These are phyloP conservation scores for Poeciliopsis turrubarensis DNA, from an alignment of 2,113 vertebrate species.

Conservation along the genomic window DNA sequence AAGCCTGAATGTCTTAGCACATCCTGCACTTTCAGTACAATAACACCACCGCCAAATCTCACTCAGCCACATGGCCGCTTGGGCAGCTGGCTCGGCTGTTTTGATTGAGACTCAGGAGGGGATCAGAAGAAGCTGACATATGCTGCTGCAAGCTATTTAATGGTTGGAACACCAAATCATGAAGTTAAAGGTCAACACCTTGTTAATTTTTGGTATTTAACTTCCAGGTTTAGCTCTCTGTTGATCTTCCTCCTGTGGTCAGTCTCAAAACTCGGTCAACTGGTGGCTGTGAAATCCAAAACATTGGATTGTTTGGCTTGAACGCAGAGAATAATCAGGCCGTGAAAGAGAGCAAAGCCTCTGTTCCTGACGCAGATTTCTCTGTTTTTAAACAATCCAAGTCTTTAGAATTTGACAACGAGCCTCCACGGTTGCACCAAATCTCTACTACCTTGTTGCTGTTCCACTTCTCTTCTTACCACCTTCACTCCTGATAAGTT, in stretches of 20 bases:
- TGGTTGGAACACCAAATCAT: constrained; percentile 12
- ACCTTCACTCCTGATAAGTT: constrained; percentile 74
- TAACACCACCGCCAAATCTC: constrained; percentile 62
- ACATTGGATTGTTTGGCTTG: constrained; percentile 51
- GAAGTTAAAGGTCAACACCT: constrained; percentile 31
- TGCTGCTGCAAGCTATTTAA: constrained; percentile 9
- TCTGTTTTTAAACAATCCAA: constrained; percentile 50
- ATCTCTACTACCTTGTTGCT: constrained; percentile 74
- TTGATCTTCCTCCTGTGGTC: constrained; percentile 27
- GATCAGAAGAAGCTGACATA: constrained; percentile 56
- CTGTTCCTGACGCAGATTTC: constrained; percentile 38
- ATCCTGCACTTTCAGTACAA: constrained; percentile 52
- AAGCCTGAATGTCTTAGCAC: constrained; percentile 63
- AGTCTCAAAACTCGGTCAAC: constrained; percentile 39
- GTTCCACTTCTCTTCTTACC: constrained; percentile 76
- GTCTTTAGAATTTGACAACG: constrained; percentile 57
- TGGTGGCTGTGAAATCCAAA: constrained; percentile 35
- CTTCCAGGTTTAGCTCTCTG: constrained; percentile 29
- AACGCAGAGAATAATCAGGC: constrained; percentile 48
- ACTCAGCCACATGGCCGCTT: constrained; percentile 57
- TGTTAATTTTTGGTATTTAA: not conserved
- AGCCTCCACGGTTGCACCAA: constrained; percentile 69
- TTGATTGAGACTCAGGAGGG: constrained; percentile 58
- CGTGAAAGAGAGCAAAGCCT: constrained; percentile 21
- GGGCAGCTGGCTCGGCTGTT: constrained; percentile 74